These are phyloP conservation scores for Sigmodon hispidus DNA, from an alignment of 2,113 vertebrate species.

Conservation along the genomic window DNA sequence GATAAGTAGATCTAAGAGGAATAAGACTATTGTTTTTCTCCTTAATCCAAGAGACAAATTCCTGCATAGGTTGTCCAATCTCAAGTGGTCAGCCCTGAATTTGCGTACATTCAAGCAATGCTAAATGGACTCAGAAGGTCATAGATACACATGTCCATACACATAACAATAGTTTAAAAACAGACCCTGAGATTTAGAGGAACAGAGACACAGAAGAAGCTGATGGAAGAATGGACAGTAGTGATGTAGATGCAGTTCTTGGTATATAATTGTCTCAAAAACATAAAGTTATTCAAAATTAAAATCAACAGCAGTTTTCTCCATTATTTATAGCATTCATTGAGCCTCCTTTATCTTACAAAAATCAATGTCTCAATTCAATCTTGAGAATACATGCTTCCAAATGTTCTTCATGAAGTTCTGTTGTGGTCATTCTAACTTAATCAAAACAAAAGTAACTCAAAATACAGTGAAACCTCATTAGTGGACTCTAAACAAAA, in stretches of 20 bases:
- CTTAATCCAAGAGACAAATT: background rate
- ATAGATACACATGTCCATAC: background rate
- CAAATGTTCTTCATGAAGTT: background rate
- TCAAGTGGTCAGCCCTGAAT: background rate
- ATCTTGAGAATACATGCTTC: background rate
- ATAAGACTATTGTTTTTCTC: background rate
- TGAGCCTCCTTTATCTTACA: background rate
- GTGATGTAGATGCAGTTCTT: background rate
- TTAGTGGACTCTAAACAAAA: too few relatives aligned
- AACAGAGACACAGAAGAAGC: background rate
- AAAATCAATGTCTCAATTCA: background rate
- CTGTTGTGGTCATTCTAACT: background rate
- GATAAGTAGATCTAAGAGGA: background rate
- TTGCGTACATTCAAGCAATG: background rate
- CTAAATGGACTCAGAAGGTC: background rate
- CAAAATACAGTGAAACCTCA: too few relatives aligned
- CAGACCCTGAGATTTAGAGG: background rate
- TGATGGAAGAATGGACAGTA: background rate
- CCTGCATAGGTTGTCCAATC: background rate
- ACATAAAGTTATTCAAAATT: background rate
- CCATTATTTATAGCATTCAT: background rate
- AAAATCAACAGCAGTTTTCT: background rate
- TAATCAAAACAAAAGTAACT: slow-evolving; percentile 15
- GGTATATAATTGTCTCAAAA: background rate
- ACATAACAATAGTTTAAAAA: too few relatives aligned